Evolutionary conservation across 2,113 vertebrate genomes (phyloP).

Genomic region (Macrotus californicus): DNA sequence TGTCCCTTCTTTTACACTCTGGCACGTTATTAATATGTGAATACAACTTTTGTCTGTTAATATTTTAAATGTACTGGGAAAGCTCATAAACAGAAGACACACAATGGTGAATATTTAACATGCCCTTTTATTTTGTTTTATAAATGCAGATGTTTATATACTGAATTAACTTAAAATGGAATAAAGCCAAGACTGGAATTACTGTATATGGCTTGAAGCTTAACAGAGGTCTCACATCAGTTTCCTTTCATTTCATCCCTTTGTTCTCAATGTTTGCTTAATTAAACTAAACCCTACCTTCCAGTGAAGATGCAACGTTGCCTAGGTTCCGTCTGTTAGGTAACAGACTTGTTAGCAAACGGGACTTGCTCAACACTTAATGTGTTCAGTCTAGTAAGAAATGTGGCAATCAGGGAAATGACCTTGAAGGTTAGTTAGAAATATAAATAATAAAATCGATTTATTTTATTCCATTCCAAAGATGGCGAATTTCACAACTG

Average conservation of each 20-base stretch:
- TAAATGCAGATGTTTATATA: conserved; percentile 15
- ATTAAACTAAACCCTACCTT: conserved; percentile 28
- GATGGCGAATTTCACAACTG: neutral
- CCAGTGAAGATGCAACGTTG: neutral
- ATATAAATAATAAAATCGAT: neutral
- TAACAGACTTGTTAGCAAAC: conserved; percentile 41
- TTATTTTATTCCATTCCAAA: conserved; percentile 12
- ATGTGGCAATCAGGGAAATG: conserved; percentile 34
- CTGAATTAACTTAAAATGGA: neutral
- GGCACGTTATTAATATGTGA: neutral
- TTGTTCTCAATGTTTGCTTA: conserved; percentile 16
- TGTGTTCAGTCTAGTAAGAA: neutral
- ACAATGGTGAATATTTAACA: conserved; percentile 5
- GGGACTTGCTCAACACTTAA: conserved; percentile 34
- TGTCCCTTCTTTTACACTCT: neutral
- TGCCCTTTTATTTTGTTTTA: neutral
- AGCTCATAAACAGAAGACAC: neutral
- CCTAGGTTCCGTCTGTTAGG: neutral
- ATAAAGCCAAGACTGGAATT: neutral
- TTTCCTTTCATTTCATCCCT: neutral
- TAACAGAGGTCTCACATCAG: neutral
- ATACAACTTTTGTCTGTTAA: neutral
- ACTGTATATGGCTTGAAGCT: neutral
- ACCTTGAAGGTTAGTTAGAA: conserved; percentile 7
- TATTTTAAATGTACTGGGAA: conserved; percentile 8